Percentiles rank a stretch among this genome's conserved stretches.
These are phyloP conservation scores for Rhopalosiphum maidis DNA, from an alignment of 1,140 invertebrate genomes.

Conservation along the genomic window DNA sequence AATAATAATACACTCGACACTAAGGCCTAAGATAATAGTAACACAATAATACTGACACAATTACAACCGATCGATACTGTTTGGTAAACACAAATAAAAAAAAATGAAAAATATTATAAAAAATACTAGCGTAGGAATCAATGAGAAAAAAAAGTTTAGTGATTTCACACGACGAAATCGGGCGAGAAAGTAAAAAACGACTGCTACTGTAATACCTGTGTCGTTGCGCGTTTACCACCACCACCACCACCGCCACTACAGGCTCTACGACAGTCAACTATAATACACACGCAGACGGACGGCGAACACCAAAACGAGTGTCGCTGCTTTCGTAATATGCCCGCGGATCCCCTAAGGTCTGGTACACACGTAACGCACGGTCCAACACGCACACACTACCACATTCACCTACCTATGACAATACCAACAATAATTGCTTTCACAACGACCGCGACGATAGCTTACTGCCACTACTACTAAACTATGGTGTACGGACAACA, in stretches of 20 bases:
- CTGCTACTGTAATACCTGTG: background rate
- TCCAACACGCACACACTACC: background rate
- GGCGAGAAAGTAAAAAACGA: constrained; percentile 48
- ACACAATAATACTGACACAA: constrained; percentile 21
- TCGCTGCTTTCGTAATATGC: constrained; percentile 19
- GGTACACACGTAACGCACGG: background rate
- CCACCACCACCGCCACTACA: background rate
- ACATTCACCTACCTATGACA: background rate
- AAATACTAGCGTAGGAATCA: background rate
- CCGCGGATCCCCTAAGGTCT: constrained; percentile 10
- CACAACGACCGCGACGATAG: background rate
- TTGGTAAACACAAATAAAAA: background rate
- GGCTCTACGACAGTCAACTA: too few relatives aligned
- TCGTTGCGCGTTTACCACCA: constrained; percentile 4
- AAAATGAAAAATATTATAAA: background rate
- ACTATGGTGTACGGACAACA: background rate
- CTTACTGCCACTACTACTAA: background rate
- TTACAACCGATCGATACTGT: background rate
- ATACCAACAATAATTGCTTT: background rate
- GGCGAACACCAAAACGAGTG: background rate
- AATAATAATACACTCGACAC: background rate
- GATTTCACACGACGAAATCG: constrained; percentile 15
- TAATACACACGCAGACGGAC: background rate
- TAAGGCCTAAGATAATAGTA: background rate
- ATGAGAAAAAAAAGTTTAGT: background rate